Conservation (phyloP, 2,113 vertebrate species). For the Dromiciops gliroides region DNA sequence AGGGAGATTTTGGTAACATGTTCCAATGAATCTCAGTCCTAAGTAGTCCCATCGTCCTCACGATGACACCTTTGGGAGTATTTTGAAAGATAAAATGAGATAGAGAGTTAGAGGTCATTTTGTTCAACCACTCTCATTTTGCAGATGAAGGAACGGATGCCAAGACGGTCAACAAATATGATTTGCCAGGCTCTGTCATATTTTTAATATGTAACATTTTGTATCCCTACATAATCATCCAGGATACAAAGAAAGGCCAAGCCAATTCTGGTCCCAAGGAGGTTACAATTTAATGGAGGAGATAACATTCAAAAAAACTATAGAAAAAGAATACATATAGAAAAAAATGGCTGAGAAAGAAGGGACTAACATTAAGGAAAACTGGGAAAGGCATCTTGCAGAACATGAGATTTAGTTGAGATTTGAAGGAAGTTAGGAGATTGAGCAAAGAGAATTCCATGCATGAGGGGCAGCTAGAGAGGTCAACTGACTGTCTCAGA, state of each 20-base stretch:
- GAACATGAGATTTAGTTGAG: not conserved
- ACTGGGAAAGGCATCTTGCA: not conserved
- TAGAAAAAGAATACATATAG: not conserved
- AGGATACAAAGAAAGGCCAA: not conserved
- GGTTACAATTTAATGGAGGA: not conserved
- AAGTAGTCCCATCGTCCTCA: not conserved
- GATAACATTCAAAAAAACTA: not conserved
- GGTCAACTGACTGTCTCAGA: not conserved
- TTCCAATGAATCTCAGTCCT: not conserved
- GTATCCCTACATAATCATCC: not conserved
- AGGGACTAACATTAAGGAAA: not conserved
- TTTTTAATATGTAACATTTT: not conserved
- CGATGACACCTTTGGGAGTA: not conserved
- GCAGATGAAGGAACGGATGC: not conserved
- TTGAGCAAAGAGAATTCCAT: not conserved
- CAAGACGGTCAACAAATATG: not conserved
- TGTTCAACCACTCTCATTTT: not conserved
- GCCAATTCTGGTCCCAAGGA: not conserved
- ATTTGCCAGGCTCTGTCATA: not conserved
- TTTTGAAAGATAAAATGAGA: not conserved
- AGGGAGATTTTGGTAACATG: not conserved
- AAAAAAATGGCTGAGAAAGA: not conserved
- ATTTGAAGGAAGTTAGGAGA: not conserved
- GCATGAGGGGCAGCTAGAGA: not conserved
- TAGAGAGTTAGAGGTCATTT: not conserved